These are phyloP conservation scores for Seriola dumerili DNA, from an alignment of 2,113 vertebrate species.

Conservation along the genomic window DNA sequence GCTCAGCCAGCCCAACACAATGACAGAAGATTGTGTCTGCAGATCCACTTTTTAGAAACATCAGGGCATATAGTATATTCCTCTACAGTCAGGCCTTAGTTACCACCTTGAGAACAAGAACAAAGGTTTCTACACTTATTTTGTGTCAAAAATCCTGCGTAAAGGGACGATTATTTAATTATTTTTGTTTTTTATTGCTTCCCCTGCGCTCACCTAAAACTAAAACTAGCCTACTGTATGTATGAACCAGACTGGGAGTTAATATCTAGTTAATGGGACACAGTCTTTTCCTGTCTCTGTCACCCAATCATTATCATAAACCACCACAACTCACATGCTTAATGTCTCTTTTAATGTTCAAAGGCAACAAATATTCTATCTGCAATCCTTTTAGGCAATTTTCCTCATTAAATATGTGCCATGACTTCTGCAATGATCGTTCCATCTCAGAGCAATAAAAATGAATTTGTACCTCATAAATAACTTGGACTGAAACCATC, in stretches of 20 bases:
- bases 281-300: slow-evolving; percentile 12
- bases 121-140: slow-evolving; percentile 58
- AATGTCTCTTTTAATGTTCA: slow-evolving; percentile 10
- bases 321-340: slow-evolving; percentile 13
- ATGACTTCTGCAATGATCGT: slow-evolving; percentile 46
- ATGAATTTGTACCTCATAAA: slow-evolving; percentile 37
- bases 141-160: slow-evolving; percentile 22
- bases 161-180: slow-evolving; percentile 32
- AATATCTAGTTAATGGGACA: background rate
- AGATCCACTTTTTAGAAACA: slow-evolving; percentile 61
- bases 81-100: slow-evolving; percentile 70
- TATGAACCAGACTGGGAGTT: slow-evolving; percentile 24
- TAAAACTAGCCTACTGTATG: slow-evolving; percentile 30
- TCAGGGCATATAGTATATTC: slow-evolving; percentile 63
- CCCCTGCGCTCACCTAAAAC: slow-evolving; percentile 32
- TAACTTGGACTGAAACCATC: slow-evolving; percentile 1
- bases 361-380: background rate
- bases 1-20: slow-evolving; percentile 60
- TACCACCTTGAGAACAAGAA: slow-evolving; percentile 48
- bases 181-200: slow-evolving; percentile 47
- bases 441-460: slow-evolving; percentile 63
- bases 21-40: slow-evolving; percentile 68
- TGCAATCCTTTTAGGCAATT: background rate
- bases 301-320: slow-evolving; percentile 23
- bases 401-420: slow-evolving; percentile 43